A percentile compares a stretch with the other conserved stretches of the same genome.
phyloP scores from a whole-genome alignment of 2,797 vertebrate genomes.

The Tadarida brasiliensis region DNA sequence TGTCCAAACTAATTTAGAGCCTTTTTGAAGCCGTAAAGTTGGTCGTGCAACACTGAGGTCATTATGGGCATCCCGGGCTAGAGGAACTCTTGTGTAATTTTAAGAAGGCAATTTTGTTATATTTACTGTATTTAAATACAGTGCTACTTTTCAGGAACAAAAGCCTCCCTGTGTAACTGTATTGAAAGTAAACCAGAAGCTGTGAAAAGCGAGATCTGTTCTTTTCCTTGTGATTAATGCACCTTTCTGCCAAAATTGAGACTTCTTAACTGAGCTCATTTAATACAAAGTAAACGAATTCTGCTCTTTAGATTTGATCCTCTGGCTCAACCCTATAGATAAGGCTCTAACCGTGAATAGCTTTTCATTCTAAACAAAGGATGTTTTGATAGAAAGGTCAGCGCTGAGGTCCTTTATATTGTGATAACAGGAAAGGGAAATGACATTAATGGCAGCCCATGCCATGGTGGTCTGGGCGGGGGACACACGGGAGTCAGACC shows the following conservation, averaged over 20 bases:
- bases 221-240: slow-evolving; percentile 92
- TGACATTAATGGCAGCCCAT: slow-evolving; percentile 90
- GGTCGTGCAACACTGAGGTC: slow-evolving; percentile 92
- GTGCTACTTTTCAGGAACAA: slow-evolving; percentile 90
- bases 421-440: slow-evolving; percentile 92
- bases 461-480: slow-evolving; percentile 89
- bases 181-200: slow-evolving; percentile 91
- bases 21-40: slow-evolving; percentile 89
- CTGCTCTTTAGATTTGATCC: slow-evolving; percentile 91
- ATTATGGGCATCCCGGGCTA: slow-evolving; percentile 89
- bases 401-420: slow-evolving; percentile 90
- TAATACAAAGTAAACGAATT: slow-evolving; percentile 93
- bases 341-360: slow-evolving; percentile 89
- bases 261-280: slow-evolving; percentile 91
- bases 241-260: slow-evolving; percentile 91
- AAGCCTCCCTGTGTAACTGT: slow-evolving; percentile 90
- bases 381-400: slow-evolving; percentile 94
- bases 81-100: slow-evolving; percentile 90
- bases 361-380: slow-evolving; percentile 92
- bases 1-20: slow-evolving; percentile 93
- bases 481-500: slow-evolving; percentile 70
- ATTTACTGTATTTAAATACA: slow-evolving; percentile 93
- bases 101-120: slow-evolving; percentile 91
- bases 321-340: slow-evolving; percentile 90
- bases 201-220: slow-evolving; percentile 92